Base-by-base conservation (phyloP, 2,797 vertebrate species). In the Acestrorhynchus altus region DNA sequence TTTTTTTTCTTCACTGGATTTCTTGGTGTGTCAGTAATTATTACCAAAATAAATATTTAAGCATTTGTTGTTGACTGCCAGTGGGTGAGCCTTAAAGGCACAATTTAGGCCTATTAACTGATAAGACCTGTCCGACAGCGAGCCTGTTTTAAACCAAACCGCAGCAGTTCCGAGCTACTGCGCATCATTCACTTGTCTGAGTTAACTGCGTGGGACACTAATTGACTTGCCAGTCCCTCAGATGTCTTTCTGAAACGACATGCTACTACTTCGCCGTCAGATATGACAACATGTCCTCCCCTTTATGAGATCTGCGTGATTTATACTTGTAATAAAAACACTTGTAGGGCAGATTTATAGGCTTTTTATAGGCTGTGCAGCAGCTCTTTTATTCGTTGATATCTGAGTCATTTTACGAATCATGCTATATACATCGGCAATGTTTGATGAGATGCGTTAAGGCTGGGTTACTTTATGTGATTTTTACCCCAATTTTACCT, bases 261-360 rank as follows among this genome's bases (percentile, higher is more conserved):
- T 44, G 44, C n/a, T 22, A 39, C 57, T 46, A 47, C 42, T 66
- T 26, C 42, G 26, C 42, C 40, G 61, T 42, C 16, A 20, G 39
- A 42, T 42, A 26, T 35, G 56, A 57, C 57, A 60, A 60, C 24
- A 24, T 16, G 24, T 35, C 31, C 10, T 46, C 63, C 20, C 24
- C 35, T 67, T 67, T 67, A 47, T 35, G 57, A 60, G 28, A 60
- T 60, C 13, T 67, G 64, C 11, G 15, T n/a, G 42, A 67, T 67
- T 67, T 67, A 67, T 39, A 49, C 24, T 13, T 0, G 10, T 49
- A 49, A 67, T 49, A 67, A 67, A 49, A 67, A 28, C 16, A 0
- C 16, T 28, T 1, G 8, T 9, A 28, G 7, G 56, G 15, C 28
- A 28, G 8, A 35, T 60, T 39, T 9, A 60, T 60, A 15, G 6